These are phyloP conservation scores for Tychaedon coryphoeus DNA, from an alignment of 2,113 vertebrate species.

Conservation along the genomic window DNA sequence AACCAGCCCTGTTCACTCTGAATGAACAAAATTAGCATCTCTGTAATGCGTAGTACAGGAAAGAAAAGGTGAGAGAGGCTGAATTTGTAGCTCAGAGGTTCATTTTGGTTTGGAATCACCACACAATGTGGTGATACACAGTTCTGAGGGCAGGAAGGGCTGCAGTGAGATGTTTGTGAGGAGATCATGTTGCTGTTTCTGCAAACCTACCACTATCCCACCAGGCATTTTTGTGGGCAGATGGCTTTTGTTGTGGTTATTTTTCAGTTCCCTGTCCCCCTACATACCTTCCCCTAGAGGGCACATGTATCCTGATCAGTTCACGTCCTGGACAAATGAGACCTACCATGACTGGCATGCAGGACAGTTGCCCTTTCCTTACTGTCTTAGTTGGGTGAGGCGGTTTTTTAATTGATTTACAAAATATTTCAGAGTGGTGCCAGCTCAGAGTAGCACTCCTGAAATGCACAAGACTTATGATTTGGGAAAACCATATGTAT, in stretches of 20 bases:
- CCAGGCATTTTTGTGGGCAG: neutral
- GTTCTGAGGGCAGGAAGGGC: neutral
- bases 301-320: neutral
- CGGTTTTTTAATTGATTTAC: neutral
- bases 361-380: neutral
- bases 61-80: neutral
- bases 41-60: rapidly evolving
- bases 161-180: neutral
- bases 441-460: neutral
- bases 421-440: neutral
- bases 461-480: rapidly evolving
- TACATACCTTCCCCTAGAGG: neutral
- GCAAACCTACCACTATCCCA: neutral
- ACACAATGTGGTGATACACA: rapidly evolving
- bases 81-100: neutral
- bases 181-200: neutral
- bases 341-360: rapidly evolving
- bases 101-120: neutral
- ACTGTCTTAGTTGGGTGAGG: neutral
- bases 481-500: rapidly evolving
- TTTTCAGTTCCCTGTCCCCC: neutral
- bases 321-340: neutral
- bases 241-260: rapidly evolving
- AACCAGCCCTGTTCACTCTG: neutral
- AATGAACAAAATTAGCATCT: neutral